Conservation (phyloP, 2,797 vertebrate genomes). For the Peromyscus aztecus region DNA sequence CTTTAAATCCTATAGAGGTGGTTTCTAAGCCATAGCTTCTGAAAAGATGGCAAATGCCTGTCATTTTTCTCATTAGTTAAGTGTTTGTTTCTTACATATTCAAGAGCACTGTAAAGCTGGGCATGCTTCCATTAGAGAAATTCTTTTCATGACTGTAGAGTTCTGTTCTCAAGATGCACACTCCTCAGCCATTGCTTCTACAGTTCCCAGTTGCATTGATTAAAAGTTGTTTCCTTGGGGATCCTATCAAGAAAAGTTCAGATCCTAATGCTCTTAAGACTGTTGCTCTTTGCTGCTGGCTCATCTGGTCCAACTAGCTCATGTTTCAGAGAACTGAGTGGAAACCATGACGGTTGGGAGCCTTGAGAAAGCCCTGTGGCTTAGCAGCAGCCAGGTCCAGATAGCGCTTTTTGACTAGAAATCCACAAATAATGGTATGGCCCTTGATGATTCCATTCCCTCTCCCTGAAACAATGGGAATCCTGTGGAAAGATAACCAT, state of each 20-base stretch:
- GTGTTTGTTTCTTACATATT: slow-evolving; percentile 31
- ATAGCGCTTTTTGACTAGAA: slow-evolving; percentile 2
- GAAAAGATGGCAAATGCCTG: background rate
- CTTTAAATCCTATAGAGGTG: slow-evolving; percentile 11
- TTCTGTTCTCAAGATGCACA: background rate
- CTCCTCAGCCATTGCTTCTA: background rate
- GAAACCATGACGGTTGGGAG: slow-evolving; percentile 33
- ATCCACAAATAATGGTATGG: background rate
- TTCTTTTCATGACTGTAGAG: slow-evolving; percentile 32
- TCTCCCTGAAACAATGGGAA: background rate
- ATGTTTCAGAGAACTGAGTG: slow-evolving; percentile 7
- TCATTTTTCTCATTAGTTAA: slow-evolving; percentile 25
- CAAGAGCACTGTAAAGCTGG: background rate
- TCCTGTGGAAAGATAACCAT: background rate
- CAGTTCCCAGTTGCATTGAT: background rate
- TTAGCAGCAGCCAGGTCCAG: background rate
- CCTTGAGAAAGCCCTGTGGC: background rate
- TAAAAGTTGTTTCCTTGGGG: background rate
- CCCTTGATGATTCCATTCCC: background rate
- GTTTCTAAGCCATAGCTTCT: slow-evolving; percentile 37
- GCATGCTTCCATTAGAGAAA: background rate
- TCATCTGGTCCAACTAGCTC: background rate
- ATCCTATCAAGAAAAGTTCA: background rate
- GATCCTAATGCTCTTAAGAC: background rate
- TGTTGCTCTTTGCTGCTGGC: background rate